Percentiles rank a stretch among this genome's conserved stretches.
Evolutionary conservation across 2,113 vertebrate species (phyloP).

Genomic region (Mobula hypostoma): DNA sequence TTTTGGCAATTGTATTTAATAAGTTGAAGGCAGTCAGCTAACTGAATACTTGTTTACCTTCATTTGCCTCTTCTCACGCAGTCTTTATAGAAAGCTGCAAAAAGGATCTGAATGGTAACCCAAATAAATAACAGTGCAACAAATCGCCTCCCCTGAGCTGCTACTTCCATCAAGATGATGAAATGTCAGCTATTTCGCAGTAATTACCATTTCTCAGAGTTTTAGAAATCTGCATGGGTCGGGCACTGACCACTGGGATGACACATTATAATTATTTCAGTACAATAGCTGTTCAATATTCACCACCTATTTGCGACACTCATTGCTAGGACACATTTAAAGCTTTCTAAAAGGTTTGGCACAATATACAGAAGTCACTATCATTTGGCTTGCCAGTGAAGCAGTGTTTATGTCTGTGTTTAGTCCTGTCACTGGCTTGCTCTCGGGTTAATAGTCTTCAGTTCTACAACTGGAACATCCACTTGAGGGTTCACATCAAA

Average conservation of each 20-base stretch:
- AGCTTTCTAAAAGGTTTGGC: not conserved
- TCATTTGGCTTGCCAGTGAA: not conserved
- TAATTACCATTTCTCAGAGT: not conserved
- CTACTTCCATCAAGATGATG: constrained; percentile 10
- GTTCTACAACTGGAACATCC: not conserved
- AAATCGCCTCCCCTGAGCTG: not conserved
- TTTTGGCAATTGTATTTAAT: not conserved
- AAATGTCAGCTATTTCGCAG: not conserved
- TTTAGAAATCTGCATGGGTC: constrained; percentile 6
- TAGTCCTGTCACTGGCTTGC: not conserved
- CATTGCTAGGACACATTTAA: not conserved
- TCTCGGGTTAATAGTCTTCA: not conserved
- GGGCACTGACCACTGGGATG: constrained; percentile 24
- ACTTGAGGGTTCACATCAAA: not conserved
- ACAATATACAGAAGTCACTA: not conserved
- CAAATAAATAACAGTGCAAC: constrained; percentile 19
- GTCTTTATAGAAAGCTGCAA: not conserved
- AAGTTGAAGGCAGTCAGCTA: not conserved
- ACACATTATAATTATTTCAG: constrained; percentile 8
- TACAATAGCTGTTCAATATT: constrained; percentile 10
- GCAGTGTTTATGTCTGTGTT: not conserved
- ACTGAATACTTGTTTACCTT: not conserved
- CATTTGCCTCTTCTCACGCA: not conserved
- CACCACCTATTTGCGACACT: not conserved
- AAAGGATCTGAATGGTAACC: not conserved